Conservation (phyloP, 1,140 invertebrate species). For the Melitaea cinxia region DNA sequence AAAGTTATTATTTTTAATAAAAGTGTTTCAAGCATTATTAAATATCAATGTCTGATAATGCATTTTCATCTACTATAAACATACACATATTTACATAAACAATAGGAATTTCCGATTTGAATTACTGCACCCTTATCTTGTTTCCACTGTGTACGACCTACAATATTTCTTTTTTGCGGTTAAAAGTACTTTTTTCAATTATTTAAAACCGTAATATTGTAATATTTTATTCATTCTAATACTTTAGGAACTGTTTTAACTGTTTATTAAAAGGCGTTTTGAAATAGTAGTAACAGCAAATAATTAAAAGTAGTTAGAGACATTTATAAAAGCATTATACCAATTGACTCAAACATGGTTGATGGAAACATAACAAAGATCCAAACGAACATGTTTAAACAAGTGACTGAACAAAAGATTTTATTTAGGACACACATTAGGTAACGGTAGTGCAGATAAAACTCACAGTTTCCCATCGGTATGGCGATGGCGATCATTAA, state of each 20-base stretch:
- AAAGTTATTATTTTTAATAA: neutral
- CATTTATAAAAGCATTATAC: neutral
- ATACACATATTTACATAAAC: neutral
- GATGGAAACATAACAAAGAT: neutral
- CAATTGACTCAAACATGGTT: neutral
- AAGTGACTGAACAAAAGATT: conserved; percentile 12
- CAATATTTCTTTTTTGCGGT: too few species aligned
- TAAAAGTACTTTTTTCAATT: too few species aligned
- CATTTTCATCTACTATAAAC: too few species aligned
- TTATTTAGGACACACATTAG: conserved; percentile 8
- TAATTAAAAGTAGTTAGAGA: neutral
- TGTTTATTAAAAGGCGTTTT: too few species aligned
- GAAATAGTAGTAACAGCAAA: too few species aligned
- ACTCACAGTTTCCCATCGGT: conserved; percentile 77
- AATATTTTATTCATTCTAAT: too few species aligned
- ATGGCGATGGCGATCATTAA: conserved; percentile 50
- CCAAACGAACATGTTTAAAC: conserved; percentile 12
- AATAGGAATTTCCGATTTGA: neutral
- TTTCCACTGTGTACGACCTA: neutral
- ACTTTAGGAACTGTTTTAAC: too few species aligned
- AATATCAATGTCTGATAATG: neutral
- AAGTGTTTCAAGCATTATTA: neutral
- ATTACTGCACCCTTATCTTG: neutral
- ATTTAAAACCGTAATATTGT: too few species aligned
- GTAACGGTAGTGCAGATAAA: neutral